Evolutionary conservation across 1,140 invertebrate genomes (phyloP), one percentile per base, ranked within the genome.

Genomic region (Papilio xuthus): DNA sequence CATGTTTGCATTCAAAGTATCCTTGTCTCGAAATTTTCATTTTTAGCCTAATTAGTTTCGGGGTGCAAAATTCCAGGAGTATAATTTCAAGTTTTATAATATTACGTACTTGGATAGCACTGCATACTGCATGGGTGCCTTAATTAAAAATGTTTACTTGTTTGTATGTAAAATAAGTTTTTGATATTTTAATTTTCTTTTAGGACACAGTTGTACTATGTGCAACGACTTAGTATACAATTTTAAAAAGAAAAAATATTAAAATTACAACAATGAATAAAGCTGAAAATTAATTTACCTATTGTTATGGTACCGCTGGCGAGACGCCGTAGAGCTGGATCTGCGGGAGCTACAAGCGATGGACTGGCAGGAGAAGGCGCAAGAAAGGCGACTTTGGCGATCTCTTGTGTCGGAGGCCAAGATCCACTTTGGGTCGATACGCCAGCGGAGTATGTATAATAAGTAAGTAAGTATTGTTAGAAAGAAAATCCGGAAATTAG

Each of bases 101-200:
- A 60, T 60, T 26, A 60, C 56, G 23, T 26, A 60, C 56, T 60
- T 18, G 56, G 56, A 26, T 60, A 60, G 20, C 10, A 26, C 56
- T 28, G 56, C 56, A 60, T 9, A 3, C 9, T 60, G 56, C 56
- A 15, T 26, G 23, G 56, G 12, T 60, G 23, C 56, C 23, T 60
- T 60, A 60, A 60, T 60, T 60, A 60, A 28, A 26, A 60, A 23
- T 60, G 56, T 60, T 60, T 28, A 60, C 20, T 60, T 60, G 56
- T 60, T 60, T 60, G 20, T 60, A 60, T 28, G 56, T 23, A 60
- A 10, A 60, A 60, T 28, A 60, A 26, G 8, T 53, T 20, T 53
- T 53, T 20, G 20, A 20, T 53, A 53, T 20, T 53, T 53, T 6
- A 20, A 53, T n/a, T 47, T 44, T 13, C 47, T 50, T 50, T 53